These are phyloP conservation scores for Argya squamiceps DNA, from an alignment of 2,797 vertebrate genomes.

Conservation along the genomic window DNA sequence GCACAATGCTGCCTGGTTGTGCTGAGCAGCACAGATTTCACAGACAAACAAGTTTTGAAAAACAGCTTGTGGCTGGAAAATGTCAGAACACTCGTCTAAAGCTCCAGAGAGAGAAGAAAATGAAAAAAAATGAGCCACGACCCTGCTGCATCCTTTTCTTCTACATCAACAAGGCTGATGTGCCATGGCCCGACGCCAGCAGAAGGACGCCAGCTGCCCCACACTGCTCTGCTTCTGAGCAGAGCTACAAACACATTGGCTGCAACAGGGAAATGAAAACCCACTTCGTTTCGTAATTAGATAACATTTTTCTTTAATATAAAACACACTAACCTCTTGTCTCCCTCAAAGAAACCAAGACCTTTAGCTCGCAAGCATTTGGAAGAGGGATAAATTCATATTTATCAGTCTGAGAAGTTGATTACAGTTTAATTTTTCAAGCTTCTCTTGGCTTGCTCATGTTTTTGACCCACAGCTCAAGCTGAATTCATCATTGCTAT, in stretches of 20 bases:
- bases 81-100: constrained; percentile 14
- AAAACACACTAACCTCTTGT: not conserved
- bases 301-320: not conserved
- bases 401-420: not conserved
- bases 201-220: constrained; percentile 42
- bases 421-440: not conserved
- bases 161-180: constrained; percentile 54
- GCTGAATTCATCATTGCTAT: not conserved
- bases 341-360: not conserved
- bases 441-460: not conserved
- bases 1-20: not conserved
- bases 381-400: not conserved
- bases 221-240: not conserved
- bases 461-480: not conserved
- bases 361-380: not conserved
- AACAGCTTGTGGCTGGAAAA: constrained; percentile 56
- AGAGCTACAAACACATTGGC: not conserved
- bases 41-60: not conserved
- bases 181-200: constrained; percentile 15
- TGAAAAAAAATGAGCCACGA: not conserved
- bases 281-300: not conserved
- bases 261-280: not conserved
- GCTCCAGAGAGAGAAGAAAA: constrained; percentile 34
- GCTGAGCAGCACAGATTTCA: constrained; percentile 1
- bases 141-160: constrained; percentile 60